A percentile compares a stretch with the other conserved stretches of the same genome.
Evolutionary conservation across 1,140 invertebrate genomes (phyloP).

Genomic region (Pseudomyrmex concolor): DNA sequence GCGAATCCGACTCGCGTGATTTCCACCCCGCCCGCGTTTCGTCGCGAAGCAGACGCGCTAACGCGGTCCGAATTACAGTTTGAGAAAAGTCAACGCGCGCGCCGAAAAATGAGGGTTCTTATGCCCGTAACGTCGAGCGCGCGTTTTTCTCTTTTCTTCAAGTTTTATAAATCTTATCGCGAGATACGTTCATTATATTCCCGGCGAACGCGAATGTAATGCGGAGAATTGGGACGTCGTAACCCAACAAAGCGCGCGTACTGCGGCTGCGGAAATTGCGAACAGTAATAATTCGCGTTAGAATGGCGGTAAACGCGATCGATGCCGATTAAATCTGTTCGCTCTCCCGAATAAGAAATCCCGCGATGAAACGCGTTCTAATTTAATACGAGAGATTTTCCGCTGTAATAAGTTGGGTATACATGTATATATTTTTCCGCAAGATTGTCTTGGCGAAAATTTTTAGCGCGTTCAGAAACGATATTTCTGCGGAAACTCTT

Average conservation of each 20-base stretch:
- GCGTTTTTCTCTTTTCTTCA: neutral
- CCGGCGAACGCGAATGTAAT: neutral
- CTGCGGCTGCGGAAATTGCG: neutral
- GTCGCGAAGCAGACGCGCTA: too few species aligned
- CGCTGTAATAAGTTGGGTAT: too few species aligned
- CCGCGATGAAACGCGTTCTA: too few species aligned
- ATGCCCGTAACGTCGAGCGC: neutral
- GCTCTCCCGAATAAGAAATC: neutral
- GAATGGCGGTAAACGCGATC: neutral
- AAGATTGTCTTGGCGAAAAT: neutral
- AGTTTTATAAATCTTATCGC: constrained; percentile 40
- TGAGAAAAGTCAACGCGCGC: neutral
- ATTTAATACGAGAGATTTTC: too few species aligned
- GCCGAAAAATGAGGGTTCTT: neutral
- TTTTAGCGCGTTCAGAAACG: neutral
- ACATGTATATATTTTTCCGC: too few species aligned
- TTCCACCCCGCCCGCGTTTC: too few species aligned
- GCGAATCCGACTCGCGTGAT: neutral
- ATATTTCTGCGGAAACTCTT: constrained; percentile 14
- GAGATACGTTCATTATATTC: neutral
- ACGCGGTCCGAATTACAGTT: constrained; percentile 38
- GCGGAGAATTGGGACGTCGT: constrained; percentile 6
- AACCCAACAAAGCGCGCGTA: constrained; percentile 9
- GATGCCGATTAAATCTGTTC: neutral
- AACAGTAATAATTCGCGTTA: constrained; percentile 9